Base-by-base conservation (phyloP, 2,113 vertebrate species). In the Calidris pygmaea region DNA sequence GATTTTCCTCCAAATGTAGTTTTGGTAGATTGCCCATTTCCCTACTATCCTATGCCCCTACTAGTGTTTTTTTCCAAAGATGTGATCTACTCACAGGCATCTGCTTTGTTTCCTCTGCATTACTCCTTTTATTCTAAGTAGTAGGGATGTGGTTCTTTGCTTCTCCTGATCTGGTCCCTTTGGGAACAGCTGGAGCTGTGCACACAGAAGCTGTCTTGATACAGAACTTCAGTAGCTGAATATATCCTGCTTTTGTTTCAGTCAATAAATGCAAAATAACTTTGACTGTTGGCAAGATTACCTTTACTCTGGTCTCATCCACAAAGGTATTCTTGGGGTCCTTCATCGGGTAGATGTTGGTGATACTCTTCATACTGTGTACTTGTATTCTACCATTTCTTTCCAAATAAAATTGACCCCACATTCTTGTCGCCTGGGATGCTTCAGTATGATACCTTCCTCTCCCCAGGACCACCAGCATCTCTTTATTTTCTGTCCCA, bases 351-450 rank as follows among this genome's bases (percentile, higher is more conserved):
- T 37, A 58, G 35, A 34, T 87, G 23, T n/a, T 66, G 18, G 18
- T 43, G 6, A 20, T 41, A 24, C 8, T 71, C 20, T 63, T 89
- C 16, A 8, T 37, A 63, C 47, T 86, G 10, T 29, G 6, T 60
- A 6, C 5, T 29, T 65, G 3, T 41, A 13, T 55, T 55, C 29
- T 75, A 13, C 14, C 19, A 12, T 32, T 91, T 62, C 39, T 17
- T 80, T 87, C 45, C 26, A 86, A 52, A 67, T 3, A 50, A 30
- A 23, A 30, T 4, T 80, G 4, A 37, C 13, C 3, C 9, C 6
- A 30, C 0, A 1, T 60, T 20, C 17, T 66, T 66, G 45, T 30
- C 9, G 26, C 29, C 14, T 52, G 32, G 2, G 0, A 1, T 21
- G 12, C 18, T 67, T 67, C 56, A 18, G 22, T 50, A 59, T 3